Conservation (phyloP, 2,113 vertebrate genomes). For the Upupa epops region DNA sequence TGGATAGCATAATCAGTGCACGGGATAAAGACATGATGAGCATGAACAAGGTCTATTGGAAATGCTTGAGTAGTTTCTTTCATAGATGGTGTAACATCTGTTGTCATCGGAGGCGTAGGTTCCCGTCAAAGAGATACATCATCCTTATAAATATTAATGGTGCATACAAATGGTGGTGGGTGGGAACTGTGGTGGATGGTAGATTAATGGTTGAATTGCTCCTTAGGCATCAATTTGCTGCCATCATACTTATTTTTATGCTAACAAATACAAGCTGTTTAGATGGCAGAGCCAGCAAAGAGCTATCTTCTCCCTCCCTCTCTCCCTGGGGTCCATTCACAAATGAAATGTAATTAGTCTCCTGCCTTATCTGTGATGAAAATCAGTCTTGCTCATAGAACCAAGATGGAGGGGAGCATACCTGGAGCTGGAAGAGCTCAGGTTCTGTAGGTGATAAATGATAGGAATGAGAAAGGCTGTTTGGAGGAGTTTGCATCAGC, state of each 20-base stretch:
- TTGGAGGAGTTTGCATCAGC: neutral
- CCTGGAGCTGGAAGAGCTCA: neutral
- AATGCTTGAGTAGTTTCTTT: slow-evolving; percentile 60
- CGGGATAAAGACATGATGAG: slow-evolving; percentile 14
- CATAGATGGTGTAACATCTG: slow-evolving; percentile 40
- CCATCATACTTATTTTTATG: neutral
- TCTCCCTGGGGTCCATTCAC: slow-evolving; percentile 4
- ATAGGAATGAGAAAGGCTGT: neutral
- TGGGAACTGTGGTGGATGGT: neutral
- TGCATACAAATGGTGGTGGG: neutral
- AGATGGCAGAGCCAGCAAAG: neutral
- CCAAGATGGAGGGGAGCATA: neutral
- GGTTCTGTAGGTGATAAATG: neutral
- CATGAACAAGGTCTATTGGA: slow-evolving; percentile 25
- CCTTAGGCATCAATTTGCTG: slow-evolving; percentile 9
- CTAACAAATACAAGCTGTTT: slow-evolving; percentile 22
- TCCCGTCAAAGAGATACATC: slow-evolving; percentile 32
- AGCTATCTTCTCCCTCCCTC: neutral
- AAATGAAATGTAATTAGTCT: neutral
- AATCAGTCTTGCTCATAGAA: neutral
- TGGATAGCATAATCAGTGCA: slow-evolving; percentile 7
- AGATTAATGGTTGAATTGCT: slow-evolving; percentile 20
- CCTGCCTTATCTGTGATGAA: neutral
- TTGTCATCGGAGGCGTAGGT: slow-evolving; percentile 31
- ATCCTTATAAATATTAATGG: slow-evolving; percentile 60